Percentiles rank a stretch among this genome's conserved stretches.
Conservation (phyloP, 64 coral and sea anemone genomes). For the Dendrophyllia cribrosa region DNA sequence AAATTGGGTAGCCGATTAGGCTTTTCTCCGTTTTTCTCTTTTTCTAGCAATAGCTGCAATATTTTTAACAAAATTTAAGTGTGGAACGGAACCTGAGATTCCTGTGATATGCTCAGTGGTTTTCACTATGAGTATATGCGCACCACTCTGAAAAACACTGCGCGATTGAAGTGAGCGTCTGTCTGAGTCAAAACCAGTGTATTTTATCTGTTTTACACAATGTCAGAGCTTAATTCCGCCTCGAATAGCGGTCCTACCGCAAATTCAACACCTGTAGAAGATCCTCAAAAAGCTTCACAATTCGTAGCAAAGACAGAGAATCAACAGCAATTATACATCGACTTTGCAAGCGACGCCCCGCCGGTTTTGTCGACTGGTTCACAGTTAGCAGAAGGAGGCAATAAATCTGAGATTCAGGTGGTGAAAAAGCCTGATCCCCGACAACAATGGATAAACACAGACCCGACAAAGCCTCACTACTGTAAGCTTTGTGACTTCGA, state of each 20-base stretch:
- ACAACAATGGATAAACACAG: conserved; percentile 35
- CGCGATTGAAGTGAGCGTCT: no score
- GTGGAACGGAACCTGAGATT: background rate
- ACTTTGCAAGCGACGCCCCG: background rate
- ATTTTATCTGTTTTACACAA: background rate
- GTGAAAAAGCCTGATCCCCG: conserved; percentile 10
- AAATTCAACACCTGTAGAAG: background rate
- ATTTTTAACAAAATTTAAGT: background rate
- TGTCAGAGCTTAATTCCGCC: background rate
- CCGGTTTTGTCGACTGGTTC: background rate
- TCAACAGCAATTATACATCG: background rate
- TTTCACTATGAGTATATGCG: background rate
- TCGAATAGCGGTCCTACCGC: background rate
- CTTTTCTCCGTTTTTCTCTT: no score
- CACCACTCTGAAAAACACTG: background rate
- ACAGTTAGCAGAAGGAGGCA: background rate
- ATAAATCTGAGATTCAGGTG: background rate
- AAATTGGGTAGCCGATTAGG: no score
- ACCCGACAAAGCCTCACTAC: conserved; percentile 16
- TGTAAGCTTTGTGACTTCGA: conserved; percentile 93
- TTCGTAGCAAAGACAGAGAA: background rate
- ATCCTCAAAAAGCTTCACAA: background rate
- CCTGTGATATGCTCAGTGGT: background rate
- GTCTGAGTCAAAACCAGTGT: no score
- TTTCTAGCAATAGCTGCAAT: no score